Evolutionary conservation across 1,140 invertebrate species (phyloP).

Genomic region (Bombus confusus): DNA sequence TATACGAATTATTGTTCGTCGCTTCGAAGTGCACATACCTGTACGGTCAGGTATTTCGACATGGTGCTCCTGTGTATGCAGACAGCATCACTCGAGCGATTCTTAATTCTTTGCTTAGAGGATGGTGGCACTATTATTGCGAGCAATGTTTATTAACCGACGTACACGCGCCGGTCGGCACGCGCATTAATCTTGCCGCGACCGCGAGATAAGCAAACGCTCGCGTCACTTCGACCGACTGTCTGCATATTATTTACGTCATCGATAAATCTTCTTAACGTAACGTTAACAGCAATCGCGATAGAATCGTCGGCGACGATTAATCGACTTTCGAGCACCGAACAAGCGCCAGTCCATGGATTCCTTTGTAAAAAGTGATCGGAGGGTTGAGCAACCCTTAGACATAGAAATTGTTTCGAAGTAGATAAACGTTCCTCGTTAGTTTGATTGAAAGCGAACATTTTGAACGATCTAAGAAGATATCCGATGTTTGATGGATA

Average conservation of each 20-base stretch:
- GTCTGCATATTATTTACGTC: slow-evolving; percentile 60
- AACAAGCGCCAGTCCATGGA: not conserved
- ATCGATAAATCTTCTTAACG: slow-evolving; percentile 56
- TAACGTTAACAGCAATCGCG: slow-evolving; percentile 46
- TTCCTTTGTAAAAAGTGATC: not conserved
- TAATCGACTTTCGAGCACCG: slow-evolving; percentile 25
- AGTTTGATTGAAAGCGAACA: not conserved
- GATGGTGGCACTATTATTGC: slow-evolving; percentile 45
- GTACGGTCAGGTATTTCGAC: slow-evolving; percentile 19
- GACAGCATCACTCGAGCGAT: slow-evolving; percentile 8
- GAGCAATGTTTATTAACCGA: slow-evolving; percentile 56
- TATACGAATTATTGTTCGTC: not conserved
- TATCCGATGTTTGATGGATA: not conserved
- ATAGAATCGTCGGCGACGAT: slow-evolving; percentile 59
- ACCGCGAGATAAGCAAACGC: slow-evolving; percentile 58
- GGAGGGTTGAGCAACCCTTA: not conserved
- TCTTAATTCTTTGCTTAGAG: slow-evolving; percentile 14
- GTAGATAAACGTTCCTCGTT: not conserved
- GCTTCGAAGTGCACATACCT: too few relatives aligned
- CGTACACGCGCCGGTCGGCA: slow-evolving; percentile 23
- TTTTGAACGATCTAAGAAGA: not conserved
- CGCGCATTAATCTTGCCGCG: slow-evolving; percentile 52
- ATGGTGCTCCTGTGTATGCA: slow-evolving; percentile 9
- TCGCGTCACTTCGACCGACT: slow-evolving; percentile 56
- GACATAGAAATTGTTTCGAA: not conserved